phyloP scores from a whole-genome alignment of 2,888 invertebrate genomes.

The Copidosoma aretas region DNA sequence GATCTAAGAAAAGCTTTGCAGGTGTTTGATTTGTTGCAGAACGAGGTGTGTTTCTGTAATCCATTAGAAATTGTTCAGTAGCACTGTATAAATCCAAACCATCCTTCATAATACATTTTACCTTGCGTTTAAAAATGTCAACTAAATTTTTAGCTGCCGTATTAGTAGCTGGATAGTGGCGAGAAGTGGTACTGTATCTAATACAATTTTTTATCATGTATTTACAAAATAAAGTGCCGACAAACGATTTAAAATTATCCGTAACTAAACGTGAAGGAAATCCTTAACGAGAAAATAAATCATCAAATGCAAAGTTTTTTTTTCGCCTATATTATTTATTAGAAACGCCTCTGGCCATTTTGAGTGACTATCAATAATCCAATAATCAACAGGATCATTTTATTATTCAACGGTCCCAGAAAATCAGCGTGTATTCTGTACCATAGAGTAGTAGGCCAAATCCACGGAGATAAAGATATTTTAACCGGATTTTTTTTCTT shows the following conservation, averaged over 20 bases:
- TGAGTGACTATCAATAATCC: conserved; percentile 48
- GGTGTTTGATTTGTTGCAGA: conserved; percentile 35
- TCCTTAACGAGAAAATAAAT: conserved; percentile 44
- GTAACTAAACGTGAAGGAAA: conserved; percentile 42
- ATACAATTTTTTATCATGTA: conserved; percentile 42
- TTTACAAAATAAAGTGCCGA: conserved; percentile 38
- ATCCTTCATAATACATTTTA: conserved; percentile 27
- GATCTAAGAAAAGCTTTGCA: conserved; percentile 22
- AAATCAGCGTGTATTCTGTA: no score
- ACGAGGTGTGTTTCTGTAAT: conserved; percentile 39
- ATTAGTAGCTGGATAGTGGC: conserved; percentile 9
- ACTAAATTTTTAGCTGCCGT: conserved; percentile 39
- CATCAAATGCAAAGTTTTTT: conserved; percentile 42
- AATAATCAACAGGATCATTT: no score
- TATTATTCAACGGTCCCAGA: no score
- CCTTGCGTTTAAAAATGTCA: conserved; percentile 34
- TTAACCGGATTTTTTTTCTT: conserved; percentile 20
- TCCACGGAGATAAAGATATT: not conserved
- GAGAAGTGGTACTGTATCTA: conserved; percentile 41
- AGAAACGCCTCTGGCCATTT: conserved; percentile 47
- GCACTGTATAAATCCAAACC: conserved; percentile 22
- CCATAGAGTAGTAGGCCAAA: not conserved
- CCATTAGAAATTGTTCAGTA: conserved; percentile 34
- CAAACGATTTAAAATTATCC: conserved; percentile 48
- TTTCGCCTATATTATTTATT: conserved; percentile 38